Evolutionary conservation across 2,888 invertebrate species (phyloP), one percentile per base, ranked within the genome.

Genomic region (Stratiomys singularior): DNA sequence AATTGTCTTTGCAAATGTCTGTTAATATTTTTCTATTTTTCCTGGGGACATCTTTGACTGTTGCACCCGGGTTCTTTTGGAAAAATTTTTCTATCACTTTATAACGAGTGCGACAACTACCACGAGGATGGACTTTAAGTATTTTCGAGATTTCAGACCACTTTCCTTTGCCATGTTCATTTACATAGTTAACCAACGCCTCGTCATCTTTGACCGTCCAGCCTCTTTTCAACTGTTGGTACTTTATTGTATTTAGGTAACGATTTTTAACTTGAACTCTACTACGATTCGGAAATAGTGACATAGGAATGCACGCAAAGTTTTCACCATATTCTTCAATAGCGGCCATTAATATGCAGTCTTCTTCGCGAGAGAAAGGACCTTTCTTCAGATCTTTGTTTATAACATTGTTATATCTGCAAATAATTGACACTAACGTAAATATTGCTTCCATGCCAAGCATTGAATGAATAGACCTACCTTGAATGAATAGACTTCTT

Each of bases 401-500:
- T 9, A 88, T 81, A 78, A 86, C 86, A 80, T 88, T 88, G 1
- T 77, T 86, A 85, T 89, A 90, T 11, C 89, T 85, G 76, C 81
- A 58, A 27, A 44, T 3, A 4, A 52, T 52, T 52, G 52, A 47
- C 37, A 46, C 3, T 37, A 37, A 37, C 5, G 3, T 37, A 37
- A 37, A 37, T 3, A 5, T 37, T 5, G 37, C 3, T 37, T 44
- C 11, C 21, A n/a, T n/a, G 44, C 23, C 47, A 21, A 72, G 27
- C 27, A 30, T 30, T 56, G 37, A 3, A 37, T 3, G 44, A n/a
- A n/a, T n/a, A n/a, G n/a, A n/a, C 83, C 81, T 82, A 90, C 80
- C 91, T 90, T 77, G 90, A 89, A 81, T 93, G 93, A 13, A 93
- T 86, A 84, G 94, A 93, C 1, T 88, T 87, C 83, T 91, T 92